Percentiles rank a stretch among this genome's conserved stretches.
Evolutionary conservation across 2,113 vertebrate species (phyloP).

Genomic region (Leucoraja erinaceus): DNA sequence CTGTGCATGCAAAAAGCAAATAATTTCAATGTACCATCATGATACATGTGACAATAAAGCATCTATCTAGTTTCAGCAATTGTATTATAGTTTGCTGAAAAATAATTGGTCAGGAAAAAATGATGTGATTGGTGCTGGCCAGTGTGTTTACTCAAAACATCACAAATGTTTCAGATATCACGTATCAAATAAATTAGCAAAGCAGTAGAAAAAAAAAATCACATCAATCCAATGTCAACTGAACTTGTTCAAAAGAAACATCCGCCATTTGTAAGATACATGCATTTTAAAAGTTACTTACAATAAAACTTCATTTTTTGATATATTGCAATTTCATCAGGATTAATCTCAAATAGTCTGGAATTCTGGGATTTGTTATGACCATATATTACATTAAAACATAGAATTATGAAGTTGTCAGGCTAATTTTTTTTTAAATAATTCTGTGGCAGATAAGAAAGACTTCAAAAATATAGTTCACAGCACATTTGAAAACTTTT

Average conservation of each 20-base stretch:
- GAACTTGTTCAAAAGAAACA: background rate
- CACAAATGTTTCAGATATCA: background rate
- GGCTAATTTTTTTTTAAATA: background rate
- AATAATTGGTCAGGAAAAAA: background rate
- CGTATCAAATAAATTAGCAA: background rate
- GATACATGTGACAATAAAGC: too few relatives aligned
- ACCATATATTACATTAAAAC: background rate
- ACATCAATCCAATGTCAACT: background rate
- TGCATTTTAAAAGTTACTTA: background rate
- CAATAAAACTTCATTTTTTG: background rate
- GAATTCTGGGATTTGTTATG: background rate
- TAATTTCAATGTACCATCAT: too few relatives aligned
- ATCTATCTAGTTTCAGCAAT: background rate
- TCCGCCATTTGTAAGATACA: background rate
- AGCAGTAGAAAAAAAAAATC: background rate
- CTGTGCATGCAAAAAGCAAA: too few relatives aligned
- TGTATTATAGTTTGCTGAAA: background rate
- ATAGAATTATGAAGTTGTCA: slow-evolving; percentile 1
- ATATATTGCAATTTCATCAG: background rate
- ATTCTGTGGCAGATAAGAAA: background rate
- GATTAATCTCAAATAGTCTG: background rate
- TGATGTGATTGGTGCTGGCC: background rate
- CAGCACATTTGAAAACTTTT: background rate
- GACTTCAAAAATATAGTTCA: background rate
- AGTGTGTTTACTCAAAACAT: background rate